These are phyloP conservation scores for Octodon degus DNA, from an alignment of 2,113 vertebrate species.

Conservation along the genomic window DNA sequence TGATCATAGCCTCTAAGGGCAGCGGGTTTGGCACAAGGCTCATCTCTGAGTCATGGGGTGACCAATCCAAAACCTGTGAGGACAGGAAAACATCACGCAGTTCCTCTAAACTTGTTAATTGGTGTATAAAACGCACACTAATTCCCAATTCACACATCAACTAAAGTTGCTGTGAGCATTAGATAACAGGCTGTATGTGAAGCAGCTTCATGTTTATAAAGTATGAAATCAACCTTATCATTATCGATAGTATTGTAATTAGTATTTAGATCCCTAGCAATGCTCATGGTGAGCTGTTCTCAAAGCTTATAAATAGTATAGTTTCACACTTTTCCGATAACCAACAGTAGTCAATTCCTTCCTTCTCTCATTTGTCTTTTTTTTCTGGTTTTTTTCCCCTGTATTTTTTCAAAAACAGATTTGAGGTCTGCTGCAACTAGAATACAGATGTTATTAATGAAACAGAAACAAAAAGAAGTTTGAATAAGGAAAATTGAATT, in stretches of 20 bases:
- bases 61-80: neutral
- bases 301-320: neutral
- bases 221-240: neutral
- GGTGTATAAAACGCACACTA: neutral
- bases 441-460: neutral
- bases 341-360: neutral
- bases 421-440: neutral
- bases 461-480: neutral
- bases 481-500: neutral
- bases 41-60: conserved; percentile 33
- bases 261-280: neutral
- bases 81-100: neutral
- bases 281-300: neutral
- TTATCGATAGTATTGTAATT: neutral
- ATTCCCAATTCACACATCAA: neutral
- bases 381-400: conserved; percentile 3
- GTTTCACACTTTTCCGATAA: neutral
- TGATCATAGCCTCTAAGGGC: neutral
- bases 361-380: neutral
- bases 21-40: conserved; percentile 26
- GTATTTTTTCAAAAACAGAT: conserved; percentile 9
- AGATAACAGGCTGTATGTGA: neutral
- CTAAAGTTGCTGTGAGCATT: neutral
- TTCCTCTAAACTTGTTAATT: neutral
- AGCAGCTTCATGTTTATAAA: neutral